These are phyloP conservation scores for Sebastes miniatus DNA, from an alignment of 2,797 vertebrate genomes.

Conservation along the genomic window DNA sequence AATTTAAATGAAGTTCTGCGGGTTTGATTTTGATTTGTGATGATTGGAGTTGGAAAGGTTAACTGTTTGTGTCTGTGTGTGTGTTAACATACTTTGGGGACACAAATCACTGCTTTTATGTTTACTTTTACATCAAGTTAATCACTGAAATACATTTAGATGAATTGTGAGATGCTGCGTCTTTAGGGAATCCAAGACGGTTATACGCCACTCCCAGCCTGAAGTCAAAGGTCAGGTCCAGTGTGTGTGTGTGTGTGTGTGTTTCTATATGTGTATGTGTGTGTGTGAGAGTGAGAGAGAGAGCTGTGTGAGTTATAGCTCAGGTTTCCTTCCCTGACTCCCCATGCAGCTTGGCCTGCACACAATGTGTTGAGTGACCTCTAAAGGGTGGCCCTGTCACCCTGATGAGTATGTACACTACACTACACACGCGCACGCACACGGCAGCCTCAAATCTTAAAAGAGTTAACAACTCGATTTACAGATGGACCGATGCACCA, in stretches of 20 bases:
- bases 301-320: constrained; percentile 73
- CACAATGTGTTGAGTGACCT: constrained; percentile 81
- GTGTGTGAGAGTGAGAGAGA: not conserved
- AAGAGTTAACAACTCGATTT: constrained; percentile 4
- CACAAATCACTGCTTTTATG: constrained; percentile 10
- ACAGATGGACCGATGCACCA: not conserved
- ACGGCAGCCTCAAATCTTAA: not conserved
- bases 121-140: not conserved
- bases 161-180: constrained; percentile 19
- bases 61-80: not conserved
- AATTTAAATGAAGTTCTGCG: not conserved
- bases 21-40: not conserved
- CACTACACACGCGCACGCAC: constrained; percentile 5
- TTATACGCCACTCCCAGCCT: constrained; percentile 56
- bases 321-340: constrained; percentile 76
- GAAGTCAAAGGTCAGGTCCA: constrained; percentile 56
- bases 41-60: not conserved
- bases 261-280: constrained; percentile 21
- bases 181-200: constrained; percentile 45
- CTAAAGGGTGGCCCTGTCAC: constrained; percentile 78
- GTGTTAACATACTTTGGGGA: not conserved
- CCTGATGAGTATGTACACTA: constrained; percentile 57
- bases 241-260: constrained; percentile 33
- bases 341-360: constrained; percentile 64
- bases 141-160: not conserved